Evolutionary conservation across 2,797 vertebrate genomes (phyloP), one percentile per base, ranked within the genome.

Genomic region (Euphonia xanthogaster): DNA sequence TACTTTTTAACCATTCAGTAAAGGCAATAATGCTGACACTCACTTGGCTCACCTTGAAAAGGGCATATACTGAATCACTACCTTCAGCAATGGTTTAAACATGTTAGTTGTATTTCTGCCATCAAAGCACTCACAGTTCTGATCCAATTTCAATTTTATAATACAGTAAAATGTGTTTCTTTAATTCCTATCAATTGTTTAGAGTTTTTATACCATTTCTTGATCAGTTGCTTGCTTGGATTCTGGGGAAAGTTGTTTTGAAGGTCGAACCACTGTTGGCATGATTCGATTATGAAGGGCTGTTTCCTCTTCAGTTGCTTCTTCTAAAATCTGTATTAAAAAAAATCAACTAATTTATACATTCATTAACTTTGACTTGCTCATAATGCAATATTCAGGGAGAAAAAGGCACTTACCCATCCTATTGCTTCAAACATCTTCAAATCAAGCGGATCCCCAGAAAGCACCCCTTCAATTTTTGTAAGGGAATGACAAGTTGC

Each of bases 381-480:
- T 63, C 15, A 31, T 40, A 63, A 74, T 19, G 27, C 35, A 51
- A 25, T 55, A 58, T 58, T 87, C 71, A 70, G 10, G 6, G 4
- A 14, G 14, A 58, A 47, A 14, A 73, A 6, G 1, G 17, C 63
- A 98, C 99, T 98, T 97, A 99, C 99, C 99, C 99, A 99, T 98
- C 99, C 99, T 71, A 99, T 99, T 96, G 99, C 99, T 97, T 99
- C 99, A 96, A 99, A 99, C 99, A 99, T 99, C 98, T 99, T 99
- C 92, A 99, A 98, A 97, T 99, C 99, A 61, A 99, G 98, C 0
- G 99, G 99, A 95, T 99, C 99, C 90, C 99, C 99, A 82, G 99
- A 99, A 93, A 99, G 98, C 37, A 99, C 98, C 44, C 99, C 99
- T 88, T 99, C 99, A 82, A 99, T 99, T 98, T 99, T 99, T 82